phyloP scores from a whole-genome alignment of 23 tunicate species.

The Aplidium turbinatum region DNA sequence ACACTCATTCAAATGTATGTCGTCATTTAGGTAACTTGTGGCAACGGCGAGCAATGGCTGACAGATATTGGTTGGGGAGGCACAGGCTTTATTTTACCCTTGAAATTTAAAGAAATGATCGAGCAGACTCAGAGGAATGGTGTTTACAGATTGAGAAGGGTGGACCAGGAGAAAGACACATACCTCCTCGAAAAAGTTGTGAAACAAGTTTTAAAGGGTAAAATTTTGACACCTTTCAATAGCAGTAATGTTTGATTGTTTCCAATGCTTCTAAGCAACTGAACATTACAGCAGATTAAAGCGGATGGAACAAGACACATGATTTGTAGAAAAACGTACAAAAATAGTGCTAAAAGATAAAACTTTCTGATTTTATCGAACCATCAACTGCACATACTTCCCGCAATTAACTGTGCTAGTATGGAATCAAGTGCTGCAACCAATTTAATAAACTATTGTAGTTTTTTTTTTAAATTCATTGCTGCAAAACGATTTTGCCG shows the following conservation, averaged over 20 bases:
- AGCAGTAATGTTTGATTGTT: too few species aligned
- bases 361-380: too few species aligned
- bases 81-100: conserved; percentile 20
- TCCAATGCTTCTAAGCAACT: too few species aligned
- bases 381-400: too few species aligned
- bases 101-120: conserved; percentile 12
- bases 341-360: too few species aligned
- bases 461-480: background rate
- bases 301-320: background rate
- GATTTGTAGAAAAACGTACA: too few species aligned
- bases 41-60: conserved; percentile 30
- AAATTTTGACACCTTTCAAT: too few species aligned
- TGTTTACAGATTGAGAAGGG: conserved; percentile 10
- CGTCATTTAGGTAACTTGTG: conserved; percentile 40
- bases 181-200: conserved; percentile 20
- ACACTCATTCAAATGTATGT: too few species aligned
- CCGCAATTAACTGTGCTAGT: background rate
- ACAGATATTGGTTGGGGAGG: conserved; percentile 62
- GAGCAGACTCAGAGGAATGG: conserved; percentile 42
- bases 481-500: background rate
- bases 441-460: background rate
- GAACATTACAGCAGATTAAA: too few species aligned
- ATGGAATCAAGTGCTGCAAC: background rate
- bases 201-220: conserved; percentile 22
- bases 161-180: background rate